A percentile compares a stretch with the other conserved stretches of the same genome.
Evolutionary conservation across 2,113 vertebrate species (phyloP).

Genomic region (Ceyx melanurus): DNA sequence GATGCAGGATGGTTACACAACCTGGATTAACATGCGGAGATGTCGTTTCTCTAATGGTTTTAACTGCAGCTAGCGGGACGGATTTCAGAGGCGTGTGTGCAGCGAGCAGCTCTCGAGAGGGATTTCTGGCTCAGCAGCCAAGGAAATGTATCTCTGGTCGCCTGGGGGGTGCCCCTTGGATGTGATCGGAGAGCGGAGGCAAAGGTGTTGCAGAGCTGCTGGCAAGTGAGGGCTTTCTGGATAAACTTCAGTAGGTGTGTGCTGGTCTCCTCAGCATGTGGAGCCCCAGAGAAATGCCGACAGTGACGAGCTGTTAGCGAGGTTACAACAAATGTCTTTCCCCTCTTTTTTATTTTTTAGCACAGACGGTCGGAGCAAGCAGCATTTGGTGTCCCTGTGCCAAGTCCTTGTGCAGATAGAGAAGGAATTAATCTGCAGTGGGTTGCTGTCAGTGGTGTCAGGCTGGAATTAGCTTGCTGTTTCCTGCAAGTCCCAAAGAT

Average conservation of each 20-base stretch:
- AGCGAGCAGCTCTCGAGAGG: not conserved
- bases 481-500: conserved; percentile 47
- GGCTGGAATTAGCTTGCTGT: conserved; percentile 46
- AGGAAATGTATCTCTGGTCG: not conserved
- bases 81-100: not conserved
- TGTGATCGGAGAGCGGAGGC: not conserved
- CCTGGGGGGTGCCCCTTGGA: not conserved
- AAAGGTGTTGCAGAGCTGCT: not conserved
- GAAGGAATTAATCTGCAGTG: conserved; percentile 25
- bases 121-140: not conserved
- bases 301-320: not conserved
- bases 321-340: not conserved
- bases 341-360: not conserved
- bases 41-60: not conserved
- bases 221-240: not conserved
- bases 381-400: not conserved
- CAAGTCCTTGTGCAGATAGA: not conserved
- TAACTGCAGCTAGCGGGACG: not conserved
- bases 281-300: not conserved
- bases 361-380: not conserved
- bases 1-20: not conserved
- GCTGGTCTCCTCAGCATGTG: not conserved
- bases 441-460: not conserved
- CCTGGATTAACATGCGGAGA: not conserved
- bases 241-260: not conserved